phyloP scores from a whole-genome alignment of 2,113 vertebrate species.

The Acanthisitta chloris region DNA sequence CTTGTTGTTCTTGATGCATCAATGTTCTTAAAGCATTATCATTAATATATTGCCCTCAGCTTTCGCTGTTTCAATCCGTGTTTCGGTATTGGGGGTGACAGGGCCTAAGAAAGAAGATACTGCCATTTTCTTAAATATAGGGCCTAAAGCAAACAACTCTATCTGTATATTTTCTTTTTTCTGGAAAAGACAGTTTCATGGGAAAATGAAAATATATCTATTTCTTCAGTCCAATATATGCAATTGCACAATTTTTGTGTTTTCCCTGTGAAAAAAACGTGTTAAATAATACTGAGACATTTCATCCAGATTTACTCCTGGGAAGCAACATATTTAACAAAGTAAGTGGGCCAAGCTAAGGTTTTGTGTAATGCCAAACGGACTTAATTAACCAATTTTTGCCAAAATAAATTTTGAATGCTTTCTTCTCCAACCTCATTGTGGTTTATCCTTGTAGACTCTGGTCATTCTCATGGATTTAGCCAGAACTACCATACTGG shows the following conservation, averaged over 20 bases:
- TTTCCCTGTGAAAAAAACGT: conserved; percentile 1
- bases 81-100: neutral
- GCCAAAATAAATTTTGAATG: neutral
- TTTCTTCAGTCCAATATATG: neutral
- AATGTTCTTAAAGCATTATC: neutral
- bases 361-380: conserved; percentile 13
- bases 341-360: conserved; percentile 23
- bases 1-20: neutral
- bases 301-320: conserved; percentile 32
- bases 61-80: neutral
- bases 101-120: neutral
- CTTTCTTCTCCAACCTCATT: neutral
- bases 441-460: neutral
- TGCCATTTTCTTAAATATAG: neutral
- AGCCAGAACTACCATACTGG: neutral
- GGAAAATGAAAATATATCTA: neutral
- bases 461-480: neutral
- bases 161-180: neutral
- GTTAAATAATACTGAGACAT: neutral
- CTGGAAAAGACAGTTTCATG: neutral
- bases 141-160: neutral
- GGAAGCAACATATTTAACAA: conserved; percentile 31
- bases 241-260: neutral
- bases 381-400: conserved; percentile 30
- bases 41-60: neutral